Evolutionary conservation across 2,888 invertebrate species (phyloP).

Genomic region (Lamproptera curius): DNA sequence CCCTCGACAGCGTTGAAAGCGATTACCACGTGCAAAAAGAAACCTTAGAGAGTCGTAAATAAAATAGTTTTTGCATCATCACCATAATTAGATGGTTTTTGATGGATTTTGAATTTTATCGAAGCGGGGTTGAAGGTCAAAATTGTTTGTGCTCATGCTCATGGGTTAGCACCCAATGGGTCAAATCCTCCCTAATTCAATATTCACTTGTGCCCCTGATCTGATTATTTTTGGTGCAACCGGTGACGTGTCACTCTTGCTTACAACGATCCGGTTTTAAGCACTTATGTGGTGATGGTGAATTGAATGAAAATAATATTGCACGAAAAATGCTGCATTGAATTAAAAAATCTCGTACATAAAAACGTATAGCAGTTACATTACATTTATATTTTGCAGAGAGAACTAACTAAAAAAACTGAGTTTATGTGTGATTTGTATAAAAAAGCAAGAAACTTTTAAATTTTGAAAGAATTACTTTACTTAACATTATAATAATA

Average conservation of each 20-base stretch:
- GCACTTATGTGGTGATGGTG: constrained; percentile 28
- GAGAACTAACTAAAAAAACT: too few relatives aligned
- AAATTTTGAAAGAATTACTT: too few relatives aligned
- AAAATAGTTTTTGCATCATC: constrained; percentile 22
- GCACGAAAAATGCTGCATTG: too few relatives aligned
- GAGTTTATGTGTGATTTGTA: too few relatives aligned
- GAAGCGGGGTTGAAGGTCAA: background rate
- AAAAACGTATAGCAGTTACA: too few relatives aligned
- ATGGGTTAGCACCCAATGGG: constrained; percentile 42
- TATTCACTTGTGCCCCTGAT: constrained; percentile 65
- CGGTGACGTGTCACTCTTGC: constrained; percentile 45
- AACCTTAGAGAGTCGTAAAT: constrained; percentile 17
- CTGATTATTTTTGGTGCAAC: constrained; percentile 62
- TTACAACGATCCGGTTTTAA: constrained; percentile 38
- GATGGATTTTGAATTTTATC: constrained; percentile 18
- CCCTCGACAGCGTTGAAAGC: constrained; percentile 32
- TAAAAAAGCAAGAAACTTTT: too few relatives aligned
- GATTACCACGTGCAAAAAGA: constrained; percentile 13
- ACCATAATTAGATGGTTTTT: background rate
- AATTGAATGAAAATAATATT: too few relatives aligned
- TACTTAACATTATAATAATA: too few relatives aligned
- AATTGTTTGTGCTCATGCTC: constrained; percentile 15
- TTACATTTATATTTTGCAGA: too few relatives aligned
- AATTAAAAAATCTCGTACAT: too few relatives aligned
- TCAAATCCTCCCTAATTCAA: constrained; percentile 70